Conservation (phyloP, 2,113 vertebrate genomes). For the Beaufortia kweichowensis region DNA sequence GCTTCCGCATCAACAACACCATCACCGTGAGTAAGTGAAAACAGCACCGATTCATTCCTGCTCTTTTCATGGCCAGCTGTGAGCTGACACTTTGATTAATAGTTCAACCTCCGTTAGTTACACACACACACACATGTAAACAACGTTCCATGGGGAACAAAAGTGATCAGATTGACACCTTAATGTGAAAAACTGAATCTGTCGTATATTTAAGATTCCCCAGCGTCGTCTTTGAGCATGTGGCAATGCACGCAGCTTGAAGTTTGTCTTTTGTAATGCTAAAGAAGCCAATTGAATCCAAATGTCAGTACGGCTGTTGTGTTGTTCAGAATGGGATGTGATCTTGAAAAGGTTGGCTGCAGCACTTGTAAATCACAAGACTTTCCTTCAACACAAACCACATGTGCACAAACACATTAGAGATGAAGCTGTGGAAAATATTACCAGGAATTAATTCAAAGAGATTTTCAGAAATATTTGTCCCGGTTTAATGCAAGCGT, state of each 20-base stretch:
- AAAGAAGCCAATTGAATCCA: constrained; percentile 23
- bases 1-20: constrained; percentile 94
- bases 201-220: not conserved
- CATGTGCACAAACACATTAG: constrained; percentile 29
- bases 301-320: constrained; percentile 4
- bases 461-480: not conserved
- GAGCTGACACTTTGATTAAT: not conserved
- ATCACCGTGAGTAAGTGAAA: constrained; percentile 87
- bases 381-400: constrained; percentile 19
- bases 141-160: not conserved
- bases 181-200: too few relatives aligned
- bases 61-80: not conserved
- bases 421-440: not conserved
- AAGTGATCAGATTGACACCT: not conserved
- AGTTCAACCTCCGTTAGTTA: not conserved
- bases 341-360: constrained; percentile 5
- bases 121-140: too few relatives aligned
- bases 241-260: not conserved
- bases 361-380: constrained; percentile 30
- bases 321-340: constrained; percentile 7
- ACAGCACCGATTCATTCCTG: constrained; percentile 16
- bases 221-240: not conserved
- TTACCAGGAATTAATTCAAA: not conserved
- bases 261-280: not conserved
- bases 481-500: not conserved